A percentile compares a stretch with the other conserved stretches of the same genome.
These are phyloP conservation scores for Stenopsyche tienmushanensis DNA, from an alignment of 1,140 invertebrate genomes.

Conservation along the genomic window DNA sequence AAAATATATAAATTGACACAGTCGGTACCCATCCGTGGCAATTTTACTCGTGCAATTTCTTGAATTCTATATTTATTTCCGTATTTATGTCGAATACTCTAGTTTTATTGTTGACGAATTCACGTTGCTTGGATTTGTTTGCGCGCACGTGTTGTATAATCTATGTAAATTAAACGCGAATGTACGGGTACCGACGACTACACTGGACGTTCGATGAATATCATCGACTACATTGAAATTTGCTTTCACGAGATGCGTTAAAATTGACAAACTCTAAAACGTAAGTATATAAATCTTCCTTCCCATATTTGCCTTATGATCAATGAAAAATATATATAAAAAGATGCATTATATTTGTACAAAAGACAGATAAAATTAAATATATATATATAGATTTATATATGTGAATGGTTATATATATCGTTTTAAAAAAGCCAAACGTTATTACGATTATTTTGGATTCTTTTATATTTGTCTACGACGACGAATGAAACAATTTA, in stretches of 20 bases:
- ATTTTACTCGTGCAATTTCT: too few relatives aligned
- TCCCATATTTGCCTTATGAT: constrained; percentile 12
- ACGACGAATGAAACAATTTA: too few relatives aligned
- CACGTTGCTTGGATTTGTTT: background rate
- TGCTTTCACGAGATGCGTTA: background rate
- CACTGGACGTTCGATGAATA: too few relatives aligned
- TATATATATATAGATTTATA: too few relatives aligned
- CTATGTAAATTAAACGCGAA: background rate
- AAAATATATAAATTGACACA: too few relatives aligned
- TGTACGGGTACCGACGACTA: too few relatives aligned
- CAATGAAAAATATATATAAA: background rate
- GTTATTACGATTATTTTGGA: background rate
- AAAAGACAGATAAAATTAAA: too few relatives aligned
- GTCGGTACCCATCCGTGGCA: too few relatives aligned
- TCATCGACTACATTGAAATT: background rate
- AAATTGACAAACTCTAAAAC: background rate
- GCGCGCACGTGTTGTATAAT: background rate
- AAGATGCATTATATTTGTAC: background rate
- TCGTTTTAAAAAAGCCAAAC: background rate
- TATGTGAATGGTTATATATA: background rate
- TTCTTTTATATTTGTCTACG: too few relatives aligned
- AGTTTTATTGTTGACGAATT: too few relatives aligned
- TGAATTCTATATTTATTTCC: too few relatives aligned
- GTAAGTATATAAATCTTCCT: constrained; percentile 6
- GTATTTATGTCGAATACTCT: too few relatives aligned